Evolutionary conservation across 37 sponge, comb jelly and placozoan genomes (phyloP), one percentile per base, ranked within the genome.

Genomic region (Diacarnus erythraeanus): DNA sequence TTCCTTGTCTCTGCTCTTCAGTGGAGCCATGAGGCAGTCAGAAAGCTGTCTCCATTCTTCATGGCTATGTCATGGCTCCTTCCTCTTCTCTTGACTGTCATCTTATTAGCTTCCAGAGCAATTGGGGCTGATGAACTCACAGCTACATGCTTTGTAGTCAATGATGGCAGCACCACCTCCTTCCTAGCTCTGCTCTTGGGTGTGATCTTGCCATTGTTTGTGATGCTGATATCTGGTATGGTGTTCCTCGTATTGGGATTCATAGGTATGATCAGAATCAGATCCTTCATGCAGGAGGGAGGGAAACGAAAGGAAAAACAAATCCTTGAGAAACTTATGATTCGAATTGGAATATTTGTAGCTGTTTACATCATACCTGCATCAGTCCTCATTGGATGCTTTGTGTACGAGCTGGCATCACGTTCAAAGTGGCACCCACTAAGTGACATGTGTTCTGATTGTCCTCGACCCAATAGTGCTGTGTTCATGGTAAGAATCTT

Each of bases 11-110:
- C 97, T 68, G 91, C 84, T 18, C 57, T 90, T 54, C 86, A 82
- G 63, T 96, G 97, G 97, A 91, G 93, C 30, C 87, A 82, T 38
- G 97, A 96, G 44, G 86, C 91, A 38, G 82, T 96, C 1, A 88
- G 77, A 40, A 84, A 75, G 30, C 56, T 90, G 21, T 75, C 91
- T 35, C 88, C 77, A 0, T 85, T 89, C 89, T 96, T 73, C 77
- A 94, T 93, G 70, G 76, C 76, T 0, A 42, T 82, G 3, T 86
- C 94, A 43, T 96, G 97, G 97, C 41, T 79, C 0, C 23, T 87
- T 21, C 95, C 95, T 1, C 92, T 90, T 57, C 25, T 87, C 38
- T 59, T 88, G 82, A 91, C 91, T n/a, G 71, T 90, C 40, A 37
- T 27, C 21, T 34, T 94, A 10, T 9, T 87, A 56, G 84, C 84